Conservation (phyloP, 2,888 invertebrate species). For the Crioceris asparagi region DNA sequence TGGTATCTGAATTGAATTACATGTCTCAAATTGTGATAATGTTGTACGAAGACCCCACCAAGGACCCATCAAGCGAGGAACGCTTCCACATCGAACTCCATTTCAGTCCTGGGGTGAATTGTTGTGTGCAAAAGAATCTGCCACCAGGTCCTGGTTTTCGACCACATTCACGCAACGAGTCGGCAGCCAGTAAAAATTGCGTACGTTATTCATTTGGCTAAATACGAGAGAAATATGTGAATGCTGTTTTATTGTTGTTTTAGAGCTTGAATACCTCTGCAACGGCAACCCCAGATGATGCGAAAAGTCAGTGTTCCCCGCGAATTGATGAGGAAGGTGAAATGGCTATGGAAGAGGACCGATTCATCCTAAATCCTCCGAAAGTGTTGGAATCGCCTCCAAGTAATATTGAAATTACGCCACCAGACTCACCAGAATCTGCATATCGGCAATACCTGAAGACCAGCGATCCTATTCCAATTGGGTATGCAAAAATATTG, state of each 20-base stretch:
- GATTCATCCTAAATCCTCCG: constrained; percentile 18
- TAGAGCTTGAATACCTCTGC: constrained; percentile 56
- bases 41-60: constrained; percentile 97
- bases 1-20: constrained; percentile 97
- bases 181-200: constrained; percentile 48
- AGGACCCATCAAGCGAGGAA: constrained; percentile 83
- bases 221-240: too few species aligned
- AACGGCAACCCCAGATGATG: constrained; percentile 43
- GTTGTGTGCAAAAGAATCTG: constrained; percentile 88
- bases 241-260: too few species aligned
- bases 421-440: constrained; percentile 18
- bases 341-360: constrained; percentile 28
- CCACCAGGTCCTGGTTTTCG: constrained; percentile 89
- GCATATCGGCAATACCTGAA: constrained; percentile 40
- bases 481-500: constrained; percentile 45
- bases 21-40: constrained; percentile 99
- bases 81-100: constrained; percentile 97
- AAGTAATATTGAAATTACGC: constrained; percentile 15
- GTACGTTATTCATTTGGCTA: constrained; percentile 38
- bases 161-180: constrained; percentile 82
- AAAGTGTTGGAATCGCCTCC: constrained; percentile 17
- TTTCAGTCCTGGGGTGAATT: constrained; percentile 97
- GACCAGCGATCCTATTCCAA: constrained; percentile 65
- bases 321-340: constrained; percentile 69
- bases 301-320: constrained; percentile 36